Conservation (phyloP, 2,113 vertebrate species). For the Notiomystis cincta region DNA sequence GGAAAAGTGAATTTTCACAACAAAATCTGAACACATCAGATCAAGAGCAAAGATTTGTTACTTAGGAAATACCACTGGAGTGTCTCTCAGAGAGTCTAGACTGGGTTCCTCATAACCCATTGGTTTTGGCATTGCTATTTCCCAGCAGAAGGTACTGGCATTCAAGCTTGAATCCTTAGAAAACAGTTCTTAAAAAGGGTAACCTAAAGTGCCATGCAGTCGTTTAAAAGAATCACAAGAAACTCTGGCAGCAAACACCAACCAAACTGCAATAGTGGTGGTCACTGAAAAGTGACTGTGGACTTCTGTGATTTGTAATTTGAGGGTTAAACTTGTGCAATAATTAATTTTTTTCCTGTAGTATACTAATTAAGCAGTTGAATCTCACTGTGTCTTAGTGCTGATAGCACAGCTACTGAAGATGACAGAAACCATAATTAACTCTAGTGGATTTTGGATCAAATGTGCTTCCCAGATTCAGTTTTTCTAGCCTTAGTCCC, state of each 20-base stretch:
- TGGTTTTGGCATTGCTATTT: not conserved
- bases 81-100: not conserved
- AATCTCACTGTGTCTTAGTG: not conserved
- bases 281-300: not conserved
- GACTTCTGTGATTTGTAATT: not conserved
- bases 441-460: not conserved
- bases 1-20: not conserved
- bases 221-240: not conserved
- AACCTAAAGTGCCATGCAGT: not conserved
- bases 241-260: not conserved
- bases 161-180: not conserved
- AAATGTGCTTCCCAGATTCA: not conserved
- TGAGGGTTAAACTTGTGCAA: not conserved
- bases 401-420: not conserved
- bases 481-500: not conserved
- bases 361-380: not conserved
- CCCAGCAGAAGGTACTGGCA: not conserved
- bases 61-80: not conserved
- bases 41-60: not conserved
- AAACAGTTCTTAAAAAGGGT: not conserved
- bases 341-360: not conserved
- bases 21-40: not conserved
- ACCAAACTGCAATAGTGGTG: not conserved
- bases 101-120: not conserved
- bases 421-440: fast-evolving